A percentile compares a stretch with the other conserved stretches of the same genome.
These are phyloP conservation scores for Cherax destructor DNA, from an alignment of 1,140 invertebrate genomes.

Conservation along the genomic window DNA sequence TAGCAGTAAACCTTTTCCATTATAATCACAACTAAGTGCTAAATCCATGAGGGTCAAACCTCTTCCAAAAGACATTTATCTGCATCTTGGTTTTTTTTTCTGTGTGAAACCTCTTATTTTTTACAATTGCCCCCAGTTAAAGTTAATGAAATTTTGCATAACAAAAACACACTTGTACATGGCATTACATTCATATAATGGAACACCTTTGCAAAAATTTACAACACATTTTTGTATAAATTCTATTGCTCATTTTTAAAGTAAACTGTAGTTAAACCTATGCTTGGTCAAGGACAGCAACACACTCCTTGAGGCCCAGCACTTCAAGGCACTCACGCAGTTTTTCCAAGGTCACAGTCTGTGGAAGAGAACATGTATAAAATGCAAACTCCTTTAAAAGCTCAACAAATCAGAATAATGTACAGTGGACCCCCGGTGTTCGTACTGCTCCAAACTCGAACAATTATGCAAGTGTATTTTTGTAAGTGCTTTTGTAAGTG, in stretches of 20 bases:
- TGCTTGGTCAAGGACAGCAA: conserved; percentile 48
- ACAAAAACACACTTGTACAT: not conserved
- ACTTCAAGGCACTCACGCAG: conserved; percentile 52
- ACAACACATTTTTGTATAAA: not conserved
- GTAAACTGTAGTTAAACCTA: not conserved
- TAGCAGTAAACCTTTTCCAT: too few relatives aligned
- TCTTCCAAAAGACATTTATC: too few relatives aligned
- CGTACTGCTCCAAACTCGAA: too few relatives aligned
- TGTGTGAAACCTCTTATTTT: too few relatives aligned
- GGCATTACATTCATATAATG: not conserved
- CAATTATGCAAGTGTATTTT: too few relatives aligned
- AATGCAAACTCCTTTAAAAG: not conserved
- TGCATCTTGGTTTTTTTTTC: too few relatives aligned
- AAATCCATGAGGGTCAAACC: too few relatives aligned
- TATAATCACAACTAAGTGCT: too few relatives aligned
- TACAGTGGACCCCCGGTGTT: too few relatives aligned
- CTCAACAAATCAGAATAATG: too few relatives aligned
- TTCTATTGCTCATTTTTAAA: not conserved
- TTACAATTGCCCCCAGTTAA: not conserved
- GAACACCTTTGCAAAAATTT: not conserved
- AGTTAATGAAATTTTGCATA: not conserved
- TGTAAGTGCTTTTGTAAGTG: too few relatives aligned
- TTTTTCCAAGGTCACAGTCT: conserved; percentile 49
- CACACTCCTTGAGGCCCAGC: conserved; percentile 53
- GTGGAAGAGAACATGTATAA: not conserved